Conservation (phyloP, 2,113 vertebrate genomes). For the Pyrgilauda ruficollis region DNA sequence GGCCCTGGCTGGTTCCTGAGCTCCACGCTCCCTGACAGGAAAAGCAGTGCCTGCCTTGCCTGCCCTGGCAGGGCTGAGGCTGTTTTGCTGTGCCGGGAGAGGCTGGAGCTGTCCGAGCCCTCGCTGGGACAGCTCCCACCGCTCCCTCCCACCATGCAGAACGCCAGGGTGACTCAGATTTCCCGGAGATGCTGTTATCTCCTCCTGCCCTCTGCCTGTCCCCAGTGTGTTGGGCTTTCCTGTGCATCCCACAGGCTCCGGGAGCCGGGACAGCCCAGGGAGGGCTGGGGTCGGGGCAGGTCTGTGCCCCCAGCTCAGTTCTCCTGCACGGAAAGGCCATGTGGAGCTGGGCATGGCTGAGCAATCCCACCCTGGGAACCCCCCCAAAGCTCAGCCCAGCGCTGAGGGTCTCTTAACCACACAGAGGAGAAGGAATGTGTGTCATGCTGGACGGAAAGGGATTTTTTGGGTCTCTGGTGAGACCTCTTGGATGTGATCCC, state of each 20-base stretch:
- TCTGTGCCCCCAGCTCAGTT: neutral
- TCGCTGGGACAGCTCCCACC: neutral
- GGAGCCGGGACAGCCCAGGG: neutral
- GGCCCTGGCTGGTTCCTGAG: neutral
- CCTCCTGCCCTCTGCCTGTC: constrained; percentile 5
- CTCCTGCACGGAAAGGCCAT: neutral
- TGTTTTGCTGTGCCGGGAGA: neutral
- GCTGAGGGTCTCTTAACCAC: neutral
- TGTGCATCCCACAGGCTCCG: accelerated
- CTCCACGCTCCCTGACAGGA: neutral
- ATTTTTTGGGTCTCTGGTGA: neutral
- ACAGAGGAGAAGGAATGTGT: neutral
- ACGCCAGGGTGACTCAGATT: neutral
- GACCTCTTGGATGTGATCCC: neutral
- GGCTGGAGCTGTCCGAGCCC: neutral
- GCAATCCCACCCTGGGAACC: neutral
- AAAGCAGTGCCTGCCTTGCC: neutral
- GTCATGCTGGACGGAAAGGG: neutral
- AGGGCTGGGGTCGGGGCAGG: accelerated
- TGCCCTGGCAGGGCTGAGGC: neutral
- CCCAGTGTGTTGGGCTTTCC: neutral
- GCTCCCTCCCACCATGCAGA: neutral
- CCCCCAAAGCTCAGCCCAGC: neutral
- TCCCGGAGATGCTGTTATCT: constrained; percentile 35
- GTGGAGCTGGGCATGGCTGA: neutral